These are phyloP conservation scores for Notothenia rossii DNA, from an alignment of 2,113 vertebrate genomes.

Conservation along the genomic window DNA sequence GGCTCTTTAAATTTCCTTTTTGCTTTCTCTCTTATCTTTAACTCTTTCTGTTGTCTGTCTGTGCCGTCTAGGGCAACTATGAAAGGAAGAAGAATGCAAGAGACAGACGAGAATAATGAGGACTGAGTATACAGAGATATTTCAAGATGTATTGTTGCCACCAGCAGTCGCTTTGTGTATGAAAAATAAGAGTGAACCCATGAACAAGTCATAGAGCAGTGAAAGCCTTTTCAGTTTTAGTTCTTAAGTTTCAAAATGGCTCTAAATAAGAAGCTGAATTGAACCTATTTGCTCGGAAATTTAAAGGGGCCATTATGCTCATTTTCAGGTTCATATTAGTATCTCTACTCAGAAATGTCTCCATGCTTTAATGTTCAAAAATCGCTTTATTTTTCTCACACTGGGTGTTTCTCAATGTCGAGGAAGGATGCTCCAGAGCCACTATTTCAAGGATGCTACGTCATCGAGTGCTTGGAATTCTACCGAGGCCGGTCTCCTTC, in stretches of 20 bases:
- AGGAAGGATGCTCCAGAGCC: too few relatives aligned
- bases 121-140: slow-evolving; percentile 33
- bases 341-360: too few relatives aligned
- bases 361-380: too few relatives aligned
- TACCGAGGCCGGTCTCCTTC: too few relatives aligned
- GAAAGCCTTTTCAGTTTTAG: not conserved
- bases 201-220: not conserved
- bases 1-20: slow-evolving; percentile 29
- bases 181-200: slow-evolving; percentile 12
- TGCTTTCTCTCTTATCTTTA: slow-evolving; percentile 43
- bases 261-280: not conserved
- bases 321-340: too few relatives aligned
- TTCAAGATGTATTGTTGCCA: slow-evolving; percentile 28
- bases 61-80: slow-evolving; percentile 13
- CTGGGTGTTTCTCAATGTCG: too few relatives aligned
- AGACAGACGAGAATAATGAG: slow-evolving; percentile 26
- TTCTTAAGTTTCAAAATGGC: not conserved
- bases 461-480: too few relatives aligned
- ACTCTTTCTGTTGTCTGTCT: slow-evolving; percentile 36
- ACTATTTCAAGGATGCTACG: too few relatives aligned
- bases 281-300: not conserved
- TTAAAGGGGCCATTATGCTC: too few relatives aligned
- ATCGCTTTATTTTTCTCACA: too few relatives aligned
- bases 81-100: slow-evolving; percentile 23
- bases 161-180: slow-evolving; percentile 27